Conservation (phyloP, 2,888 invertebrate species). For the Dascillus cervinus region DNA sequence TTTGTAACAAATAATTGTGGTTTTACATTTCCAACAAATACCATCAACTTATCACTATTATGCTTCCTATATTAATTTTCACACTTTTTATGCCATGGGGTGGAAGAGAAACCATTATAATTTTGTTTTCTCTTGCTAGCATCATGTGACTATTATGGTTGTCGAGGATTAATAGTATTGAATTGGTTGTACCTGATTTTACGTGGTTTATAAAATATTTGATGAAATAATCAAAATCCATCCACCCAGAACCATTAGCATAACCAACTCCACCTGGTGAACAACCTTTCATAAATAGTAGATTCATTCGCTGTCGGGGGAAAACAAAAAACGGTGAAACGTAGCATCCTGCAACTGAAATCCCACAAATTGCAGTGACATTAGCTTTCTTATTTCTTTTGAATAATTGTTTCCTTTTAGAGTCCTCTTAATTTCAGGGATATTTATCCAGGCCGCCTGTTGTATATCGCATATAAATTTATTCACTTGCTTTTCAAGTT, state of each 20-base stretch:
- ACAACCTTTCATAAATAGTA: slow-evolving; percentile 3
- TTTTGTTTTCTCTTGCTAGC: slow-evolving; percentile 4
- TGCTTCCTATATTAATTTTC: too few species aligned
- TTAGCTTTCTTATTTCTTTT: too few species aligned
- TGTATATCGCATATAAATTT: too few species aligned
- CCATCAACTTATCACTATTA: too few species aligned
- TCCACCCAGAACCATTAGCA: slow-evolving; percentile 15
- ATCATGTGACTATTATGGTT: slow-evolving; percentile 2
- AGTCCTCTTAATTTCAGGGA: too few species aligned
- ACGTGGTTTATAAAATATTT: slow-evolving; percentile 12
- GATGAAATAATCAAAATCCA: slow-evolving; percentile 4
- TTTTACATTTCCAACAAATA: too few species aligned
- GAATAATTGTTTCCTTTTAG: too few species aligned
- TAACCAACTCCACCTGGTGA: slow-evolving; percentile 2
- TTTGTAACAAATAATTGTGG: too few species aligned
- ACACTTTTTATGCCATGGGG: slow-evolving; percentile 2
- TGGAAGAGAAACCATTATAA: slow-evolving; percentile 2
- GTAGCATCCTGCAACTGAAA: slow-evolving; percentile 3
- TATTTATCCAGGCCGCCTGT: too few species aligned
- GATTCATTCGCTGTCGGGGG: slow-evolving; percentile 3
- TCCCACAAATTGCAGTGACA: slow-evolving; percentile 4
- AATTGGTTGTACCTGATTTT: slow-evolving; percentile 1
- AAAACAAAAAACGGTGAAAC: slow-evolving; percentile 1
- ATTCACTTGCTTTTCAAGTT: too few species aligned
- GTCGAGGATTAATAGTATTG: slow-evolving; percentile 3